These are phyloP conservation scores for Actinia tenebrosa DNA, from an alignment of 64 coral and sea anemone genomes.

Conservation along the genomic window DNA sequence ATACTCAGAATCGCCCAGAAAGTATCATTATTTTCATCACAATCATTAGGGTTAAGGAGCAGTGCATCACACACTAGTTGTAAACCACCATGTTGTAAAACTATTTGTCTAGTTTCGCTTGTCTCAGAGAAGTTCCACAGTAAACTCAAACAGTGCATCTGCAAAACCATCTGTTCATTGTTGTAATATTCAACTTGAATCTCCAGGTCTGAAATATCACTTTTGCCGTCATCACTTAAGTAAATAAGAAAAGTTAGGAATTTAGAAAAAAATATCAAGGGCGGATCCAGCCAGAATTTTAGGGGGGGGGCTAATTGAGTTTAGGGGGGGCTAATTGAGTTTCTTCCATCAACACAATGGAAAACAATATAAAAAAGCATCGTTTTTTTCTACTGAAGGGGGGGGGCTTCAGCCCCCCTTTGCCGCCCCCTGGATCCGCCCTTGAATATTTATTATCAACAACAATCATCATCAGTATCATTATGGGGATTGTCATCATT, in stretches of 20 bases:
- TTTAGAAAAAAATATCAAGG: neutral
- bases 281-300: too few species aligned
- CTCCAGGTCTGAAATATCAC: neutral
- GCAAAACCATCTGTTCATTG: slow-evolving; percentile 76
- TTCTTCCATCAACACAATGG: too few species aligned
- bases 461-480: too few species aligned
- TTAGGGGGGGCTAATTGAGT: too few species aligned
- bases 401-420: too few species aligned
- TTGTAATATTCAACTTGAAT: slow-evolving; percentile 52
- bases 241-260: neutral
- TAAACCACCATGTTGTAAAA: slow-evolving; percentile 57
- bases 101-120: slow-evolving; percentile 53
- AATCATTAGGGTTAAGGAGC: slow-evolving; percentile 41
- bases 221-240: neutral
- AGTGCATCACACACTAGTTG: slow-evolving; percentile 69
- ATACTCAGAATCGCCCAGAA: slow-evolving; percentile 73
- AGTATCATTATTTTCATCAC: slow-evolving; percentile 39
- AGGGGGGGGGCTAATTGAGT: too few species aligned
- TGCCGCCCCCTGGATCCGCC: too few species aligned
- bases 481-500: too few species aligned
- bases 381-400: too few species aligned
- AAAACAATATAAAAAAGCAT: too few species aligned
- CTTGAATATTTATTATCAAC: too few species aligned
- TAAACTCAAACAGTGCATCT: slow-evolving; percentile 83
- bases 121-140: slow-evolving; percentile 93